These are phyloP conservation scores for Pyrgilauda ruficollis DNA, from an alignment of 2,113 vertebrate species.

Conservation along the genomic window DNA sequence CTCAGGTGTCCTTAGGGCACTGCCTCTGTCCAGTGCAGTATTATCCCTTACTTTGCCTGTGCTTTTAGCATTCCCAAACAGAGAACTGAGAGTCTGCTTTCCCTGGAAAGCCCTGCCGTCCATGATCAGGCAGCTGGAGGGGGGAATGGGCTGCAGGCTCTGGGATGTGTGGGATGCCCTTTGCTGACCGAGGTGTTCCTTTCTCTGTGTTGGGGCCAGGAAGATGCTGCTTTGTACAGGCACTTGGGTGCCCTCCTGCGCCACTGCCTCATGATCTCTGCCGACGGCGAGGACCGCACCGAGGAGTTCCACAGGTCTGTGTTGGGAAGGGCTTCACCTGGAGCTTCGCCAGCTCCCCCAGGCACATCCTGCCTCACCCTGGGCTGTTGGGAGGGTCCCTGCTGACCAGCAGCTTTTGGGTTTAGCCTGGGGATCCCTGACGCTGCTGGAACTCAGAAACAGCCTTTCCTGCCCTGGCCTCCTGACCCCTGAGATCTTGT, in stretches of 20 bases:
- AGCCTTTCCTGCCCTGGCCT: background rate
- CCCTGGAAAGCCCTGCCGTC: fast-evolving
- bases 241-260: conserved; percentile 87
- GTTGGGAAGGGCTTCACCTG: background rate
- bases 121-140: background rate
- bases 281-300: conserved; percentile 84
- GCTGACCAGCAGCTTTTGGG: background rate
- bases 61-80: background rate
- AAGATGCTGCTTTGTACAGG: conserved; percentile 85
- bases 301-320: conserved; percentile 90
- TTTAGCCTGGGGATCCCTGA: background rate
- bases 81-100: background rate
- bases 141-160: background rate
- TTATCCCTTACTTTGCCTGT: background rate
- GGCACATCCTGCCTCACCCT: background rate
- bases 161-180: background rate
- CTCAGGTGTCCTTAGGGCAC: fast-evolving
- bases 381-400: fast-evolving
- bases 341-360: background rate
- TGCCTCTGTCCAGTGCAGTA: background rate
- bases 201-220: conserved; percentile 71
- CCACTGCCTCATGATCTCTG: conserved; percentile 84
- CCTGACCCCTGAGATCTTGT: background rate
- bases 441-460: background rate
- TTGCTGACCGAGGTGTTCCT: background rate